A percentile compares a stretch with the other conserved stretches of the same genome.
Conservation (phyloP, 2,888 invertebrate genomes). For the Gryllus longicercus region DNA sequence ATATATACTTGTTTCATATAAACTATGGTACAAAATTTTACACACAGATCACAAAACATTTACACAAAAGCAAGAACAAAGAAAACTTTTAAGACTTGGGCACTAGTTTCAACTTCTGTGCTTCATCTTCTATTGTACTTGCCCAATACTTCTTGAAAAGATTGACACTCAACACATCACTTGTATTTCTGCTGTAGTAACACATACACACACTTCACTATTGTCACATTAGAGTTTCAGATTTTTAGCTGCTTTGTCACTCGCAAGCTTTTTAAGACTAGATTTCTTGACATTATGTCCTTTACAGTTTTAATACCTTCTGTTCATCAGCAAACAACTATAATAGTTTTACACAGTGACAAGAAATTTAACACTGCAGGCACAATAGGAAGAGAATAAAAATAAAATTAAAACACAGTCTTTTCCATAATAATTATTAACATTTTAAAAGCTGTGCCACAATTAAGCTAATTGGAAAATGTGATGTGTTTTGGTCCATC, state of each 20-base stretch:
- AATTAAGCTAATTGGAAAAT: neutral
- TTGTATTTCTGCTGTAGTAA: neutral
- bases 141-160: conserved; percentile 2
- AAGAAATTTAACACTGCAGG: conserved; percentile 20
- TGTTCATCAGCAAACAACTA: conserved; percentile 19
- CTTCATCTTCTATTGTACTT: neutral
- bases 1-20: conserved; percentile 53
- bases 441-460: neutral
- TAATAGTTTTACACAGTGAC: conserved; percentile 21
- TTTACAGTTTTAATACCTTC: neutral
- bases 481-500: conserved; percentile 11
- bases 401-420: neutral
- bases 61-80: conserved; percentile 26
- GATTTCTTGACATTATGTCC: conserved; percentile 46
- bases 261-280: conserved; percentile 43
- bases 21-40: conserved; percentile 59
- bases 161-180: conserved; percentile 6
- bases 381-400: conserved; percentile 24
- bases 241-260: conserved; percentile 17
- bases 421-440: neutral
- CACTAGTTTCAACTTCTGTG: conserved; percentile 22
- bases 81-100: conserved; percentile 23
- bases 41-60: conserved; percentile 43
- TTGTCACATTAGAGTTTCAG: neutral
- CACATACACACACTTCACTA: conserved; percentile 6